Percentiles rank a stretch among this genome's conserved stretches.
Evolutionary conservation across 2,113 vertebrate species (phyloP).

Genomic region (Dipodomys ordii): DNA sequence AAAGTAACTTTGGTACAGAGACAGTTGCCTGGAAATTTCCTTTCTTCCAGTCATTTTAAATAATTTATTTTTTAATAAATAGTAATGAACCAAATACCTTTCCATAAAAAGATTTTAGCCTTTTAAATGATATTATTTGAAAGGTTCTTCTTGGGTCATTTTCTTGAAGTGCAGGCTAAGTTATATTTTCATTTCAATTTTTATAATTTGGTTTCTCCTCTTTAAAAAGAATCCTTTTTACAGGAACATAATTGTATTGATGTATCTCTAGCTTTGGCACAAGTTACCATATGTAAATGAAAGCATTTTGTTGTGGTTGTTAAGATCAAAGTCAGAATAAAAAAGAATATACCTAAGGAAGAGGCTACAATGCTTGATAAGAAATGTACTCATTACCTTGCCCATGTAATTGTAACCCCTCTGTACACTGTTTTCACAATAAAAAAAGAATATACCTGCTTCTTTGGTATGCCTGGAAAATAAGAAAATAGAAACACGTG

Average conservation of each 20-base stretch:
- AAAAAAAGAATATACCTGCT: neutral
- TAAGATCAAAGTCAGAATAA: neutral
- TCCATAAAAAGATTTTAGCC: slow-evolving; percentile 27
- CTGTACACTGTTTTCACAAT: no score
- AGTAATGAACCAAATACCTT: slow-evolving; percentile 26
- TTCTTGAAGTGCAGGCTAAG: slow-evolving; percentile 12
- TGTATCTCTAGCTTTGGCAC: neutral
- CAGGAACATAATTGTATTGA: no score
- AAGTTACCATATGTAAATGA: no score
- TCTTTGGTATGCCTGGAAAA: neutral
- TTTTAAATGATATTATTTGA: slow-evolving; percentile 50
- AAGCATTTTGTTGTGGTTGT: no score
- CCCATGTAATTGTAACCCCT: no score
- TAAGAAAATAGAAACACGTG: neutral
- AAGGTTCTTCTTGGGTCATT: slow-evolving; percentile 38
- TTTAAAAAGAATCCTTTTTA: neutral
- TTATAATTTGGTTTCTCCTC: neutral
- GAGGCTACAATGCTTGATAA: no score
- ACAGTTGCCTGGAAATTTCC: slow-evolving; percentile 44
- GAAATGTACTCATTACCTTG: no score
- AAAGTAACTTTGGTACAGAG: slow-evolving; percentile 45
- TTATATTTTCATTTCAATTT: slow-evolving; percentile 35
- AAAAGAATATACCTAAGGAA: neutral
- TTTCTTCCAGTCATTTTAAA: slow-evolving; percentile 61
- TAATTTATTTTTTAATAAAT: slow-evolving; percentile 69